These are phyloP conservation scores for Zhuqinia jingwanae DNA, from an alignment of 2,888 invertebrate species.

Conservation along the genomic window DNA sequence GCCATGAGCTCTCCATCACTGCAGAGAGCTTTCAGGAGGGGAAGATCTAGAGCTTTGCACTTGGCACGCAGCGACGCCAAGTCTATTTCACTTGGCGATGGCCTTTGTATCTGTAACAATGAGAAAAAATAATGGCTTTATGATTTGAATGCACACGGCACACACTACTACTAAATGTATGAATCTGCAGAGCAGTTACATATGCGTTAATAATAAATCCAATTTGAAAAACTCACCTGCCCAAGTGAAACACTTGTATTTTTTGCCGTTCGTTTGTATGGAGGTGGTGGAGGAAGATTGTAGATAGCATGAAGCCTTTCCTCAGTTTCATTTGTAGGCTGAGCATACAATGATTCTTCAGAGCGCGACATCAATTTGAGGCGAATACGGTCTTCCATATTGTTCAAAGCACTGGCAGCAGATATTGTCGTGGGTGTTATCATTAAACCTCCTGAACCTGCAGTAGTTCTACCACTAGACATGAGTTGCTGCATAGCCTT, in stretches of 20 bases:
- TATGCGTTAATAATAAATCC: too few relatives aligned
- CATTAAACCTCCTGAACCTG: slow-evolving; percentile 53
- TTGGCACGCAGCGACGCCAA: slow-evolving; percentile 76
- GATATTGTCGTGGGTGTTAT: slow-evolving; percentile 58
- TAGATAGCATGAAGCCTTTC: slow-evolving; percentile 77
- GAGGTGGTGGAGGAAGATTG: slow-evolving; percentile 79
- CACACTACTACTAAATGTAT: too few relatives aligned
- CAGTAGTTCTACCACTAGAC: slow-evolving; percentile 68
- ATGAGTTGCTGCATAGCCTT: slow-evolving; percentile 77
- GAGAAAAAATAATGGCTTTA: too few relatives aligned
- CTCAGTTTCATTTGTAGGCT: slow-evolving; percentile 75
- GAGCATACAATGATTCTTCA: slow-evolving; percentile 78
- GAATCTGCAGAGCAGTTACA: too few relatives aligned
- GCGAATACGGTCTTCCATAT: slow-evolving; percentile 70
- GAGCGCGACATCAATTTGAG: slow-evolving; percentile 77
- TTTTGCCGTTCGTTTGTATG: slow-evolving; percentile 69
- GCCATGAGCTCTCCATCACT: slow-evolving; percentile 77
- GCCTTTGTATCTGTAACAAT: slow-evolving; percentile 60
- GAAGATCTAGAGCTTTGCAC: slow-evolving; percentile 77
- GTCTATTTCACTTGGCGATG: slow-evolving; percentile 78
- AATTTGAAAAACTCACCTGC: slow-evolving; percentile 59
- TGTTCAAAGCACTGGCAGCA: slow-evolving; percentile 48
- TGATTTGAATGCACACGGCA: neutral
- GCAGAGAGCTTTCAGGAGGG: slow-evolving; percentile 77
- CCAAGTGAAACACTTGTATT: slow-evolving; percentile 54